Evolutionary conservation across 2,113 vertebrate species (phyloP), one percentile per base, ranked within the genome.

Genomic region (Melospiza georgiana): DNA sequence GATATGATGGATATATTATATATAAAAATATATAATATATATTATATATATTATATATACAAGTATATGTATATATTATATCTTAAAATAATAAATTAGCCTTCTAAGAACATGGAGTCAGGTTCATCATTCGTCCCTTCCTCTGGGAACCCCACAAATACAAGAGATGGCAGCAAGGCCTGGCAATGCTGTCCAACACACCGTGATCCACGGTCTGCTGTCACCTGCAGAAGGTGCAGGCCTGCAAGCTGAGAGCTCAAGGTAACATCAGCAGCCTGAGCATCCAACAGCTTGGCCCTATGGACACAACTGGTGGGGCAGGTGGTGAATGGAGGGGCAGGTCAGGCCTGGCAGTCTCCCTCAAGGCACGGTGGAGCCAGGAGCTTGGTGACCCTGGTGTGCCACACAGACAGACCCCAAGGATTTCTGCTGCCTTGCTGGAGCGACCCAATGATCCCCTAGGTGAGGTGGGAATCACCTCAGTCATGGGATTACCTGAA

Each of bases 401-500:
- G 58, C 49, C 82, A 48, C 49, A 23, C n/a, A 48, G 31, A 27
- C 57, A 55, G 31, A 33, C 52, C 58, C 41, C 3, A 1, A 48
- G 33, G 28, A 84, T 21, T 75, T 41, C 67, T 91, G n/a, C 57
- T 74, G 46, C 71, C 2, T 0, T 28, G 23, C 18, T 35, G 62
- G 46, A 90, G 51, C 5, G 35, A 46, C 39, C 61, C 12, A 30
- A 9, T 12, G 58, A 15, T 20, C 28, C 23, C 9, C 21, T 3
- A 44, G 59, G 31, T 24, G 33, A 90, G 35, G 9, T 15, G 14
- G 8, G 35, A 58, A 51, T 25, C 15, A 25, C 49, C 49, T 51
- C 24, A 25, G 9, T 25, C 24, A 15, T 8, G 46, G 35, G 5
- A 15, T 97, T 98, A 99, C 99, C 99, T 99, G 99, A 85, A 99